Percentiles rank a stretch among this genome's conserved stretches.
phyloP scores from a whole-genome alignment of 2,888 invertebrate species.

The Callyntrura sp. region DNA sequence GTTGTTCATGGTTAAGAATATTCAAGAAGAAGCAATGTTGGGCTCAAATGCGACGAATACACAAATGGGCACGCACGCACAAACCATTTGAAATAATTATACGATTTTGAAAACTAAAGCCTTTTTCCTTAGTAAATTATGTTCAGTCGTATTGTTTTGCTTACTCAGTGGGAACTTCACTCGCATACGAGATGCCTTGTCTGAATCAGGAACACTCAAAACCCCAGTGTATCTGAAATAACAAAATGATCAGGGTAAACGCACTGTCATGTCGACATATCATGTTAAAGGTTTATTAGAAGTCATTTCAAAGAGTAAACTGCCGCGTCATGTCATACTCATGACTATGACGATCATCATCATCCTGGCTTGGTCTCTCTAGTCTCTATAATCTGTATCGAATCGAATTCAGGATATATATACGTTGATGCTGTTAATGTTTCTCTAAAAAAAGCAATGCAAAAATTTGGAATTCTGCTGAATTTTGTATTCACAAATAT shows the following conservation, averaged over 20 bases:
- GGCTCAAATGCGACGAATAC: not conserved
- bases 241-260: conserved; percentile 21
- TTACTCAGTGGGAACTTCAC: conserved; percentile 93
- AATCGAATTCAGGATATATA: not conserved
- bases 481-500: not conserved
- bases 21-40: not conserved
- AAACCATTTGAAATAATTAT: not conserved
- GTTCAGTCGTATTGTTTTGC: conserved; percentile 85
- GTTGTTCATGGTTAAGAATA: not conserved
- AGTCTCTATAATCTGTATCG: no score
- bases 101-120: not conserved
- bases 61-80: conserved; percentile 1
- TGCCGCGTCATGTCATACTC: conserved; percentile 9
- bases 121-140: not conserved
- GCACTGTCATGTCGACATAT: not conserved
- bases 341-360: not conserved
- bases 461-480: not conserved
- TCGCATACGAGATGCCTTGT: conserved; percentile 89
- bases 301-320: not conserved
- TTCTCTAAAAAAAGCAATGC: no score
- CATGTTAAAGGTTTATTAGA: not conserved
- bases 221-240: conserved; percentile 88
- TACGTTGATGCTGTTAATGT: not conserved
- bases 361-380: not conserved
- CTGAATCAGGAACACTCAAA: conserved; percentile 87